phyloP scores from a whole-genome alignment of 2,888 invertebrate genomes.

The Ellobium chinense region DNA sequence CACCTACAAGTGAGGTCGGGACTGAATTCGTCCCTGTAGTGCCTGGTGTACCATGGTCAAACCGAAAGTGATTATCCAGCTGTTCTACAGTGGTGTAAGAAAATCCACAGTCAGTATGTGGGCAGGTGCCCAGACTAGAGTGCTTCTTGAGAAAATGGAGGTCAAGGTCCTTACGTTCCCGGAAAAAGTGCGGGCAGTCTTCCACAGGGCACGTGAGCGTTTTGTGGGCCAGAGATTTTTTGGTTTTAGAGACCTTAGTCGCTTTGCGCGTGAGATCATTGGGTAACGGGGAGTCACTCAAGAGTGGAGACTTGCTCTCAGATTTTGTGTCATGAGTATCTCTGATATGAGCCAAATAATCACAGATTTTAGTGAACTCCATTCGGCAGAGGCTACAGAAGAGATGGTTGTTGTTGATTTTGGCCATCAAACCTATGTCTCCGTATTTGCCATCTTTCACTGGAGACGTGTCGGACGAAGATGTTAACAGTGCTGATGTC shows the following conservation, averaged over 20 bases:
- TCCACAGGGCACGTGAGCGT: conserved; percentile 45
- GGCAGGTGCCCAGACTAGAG: background rate
- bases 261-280: background rate
- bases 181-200: conserved; percentile 45
- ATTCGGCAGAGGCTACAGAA: conserved; percentile 36
- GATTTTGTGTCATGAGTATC: conserved; percentile 18
- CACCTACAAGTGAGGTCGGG: background rate
- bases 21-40: background rate
- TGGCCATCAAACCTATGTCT: background rate
- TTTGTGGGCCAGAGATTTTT: conserved; percentile 41
- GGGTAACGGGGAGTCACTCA: no score
- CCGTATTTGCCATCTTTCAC: background rate
- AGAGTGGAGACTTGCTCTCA: background rate
- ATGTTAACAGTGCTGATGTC: background rate
- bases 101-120: background rate
- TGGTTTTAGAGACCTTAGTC: conserved; percentile 34
- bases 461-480: background rate
- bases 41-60: background rate
- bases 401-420: conserved; percentile 30
- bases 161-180: conserved; percentile 54
- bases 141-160: conserved; percentile 41
- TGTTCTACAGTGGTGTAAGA: background rate
- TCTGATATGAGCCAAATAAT: conserved; percentile 33
- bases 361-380: conserved; percentile 42
- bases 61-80: background rate